Percentiles rank a stretch among this genome's conserved stretches.
Conservation (phyloP, 1,140 invertebrate species). For the Vanessa atalanta region DNA sequence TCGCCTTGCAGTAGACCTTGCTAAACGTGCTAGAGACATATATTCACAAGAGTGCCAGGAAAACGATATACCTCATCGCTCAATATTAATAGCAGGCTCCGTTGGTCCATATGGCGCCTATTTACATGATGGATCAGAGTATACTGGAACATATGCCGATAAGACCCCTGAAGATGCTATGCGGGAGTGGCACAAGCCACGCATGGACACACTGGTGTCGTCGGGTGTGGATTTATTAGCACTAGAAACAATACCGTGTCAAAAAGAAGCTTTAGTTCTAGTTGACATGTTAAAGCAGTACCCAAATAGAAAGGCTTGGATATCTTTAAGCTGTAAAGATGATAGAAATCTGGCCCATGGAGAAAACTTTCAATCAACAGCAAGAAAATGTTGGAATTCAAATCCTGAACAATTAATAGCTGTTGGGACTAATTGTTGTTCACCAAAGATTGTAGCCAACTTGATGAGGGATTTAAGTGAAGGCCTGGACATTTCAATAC, state of each 20-base stretch:
- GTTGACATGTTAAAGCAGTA: conserved; percentile 87
- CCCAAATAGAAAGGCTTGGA: conserved; percentile 87
- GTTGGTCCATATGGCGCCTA: conserved; percentile 95
- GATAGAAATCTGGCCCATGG: conserved; percentile 81
- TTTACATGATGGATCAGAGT: conserved; percentile 94
- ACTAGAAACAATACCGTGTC: conserved; percentile 93
- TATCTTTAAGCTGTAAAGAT: conserved; percentile 89
- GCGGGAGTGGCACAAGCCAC: conserved; percentile 88
- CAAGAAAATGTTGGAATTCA: conserved; percentile 77
- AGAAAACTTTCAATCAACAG: conserved; percentile 82
- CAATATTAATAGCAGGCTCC: conserved; percentile 87
- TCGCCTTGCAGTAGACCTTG: conserved; percentile 85
- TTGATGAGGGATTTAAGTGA: conserved; percentile 81
- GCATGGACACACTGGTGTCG: conserved; percentile 87
- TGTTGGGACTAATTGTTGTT: conserved; percentile 87
- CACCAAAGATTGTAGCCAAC: conserved; percentile 81
- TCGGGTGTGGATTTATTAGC: conserved; percentile 90
- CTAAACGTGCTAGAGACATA: conserved; percentile 82
- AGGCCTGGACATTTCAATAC: conserved; percentile 56
- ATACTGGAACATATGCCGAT: conserved; percentile 90
- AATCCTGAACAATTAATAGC: conserved; percentile 83
- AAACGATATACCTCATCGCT: conserved; percentile 35
- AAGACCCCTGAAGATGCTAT: conserved; percentile 83
- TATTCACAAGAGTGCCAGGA: conserved; percentile 79
- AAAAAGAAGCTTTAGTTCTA: conserved; percentile 89